Base-by-base conservation (phyloP, 2,888 invertebrate species). In the Lycia hirtaria region DNA sequence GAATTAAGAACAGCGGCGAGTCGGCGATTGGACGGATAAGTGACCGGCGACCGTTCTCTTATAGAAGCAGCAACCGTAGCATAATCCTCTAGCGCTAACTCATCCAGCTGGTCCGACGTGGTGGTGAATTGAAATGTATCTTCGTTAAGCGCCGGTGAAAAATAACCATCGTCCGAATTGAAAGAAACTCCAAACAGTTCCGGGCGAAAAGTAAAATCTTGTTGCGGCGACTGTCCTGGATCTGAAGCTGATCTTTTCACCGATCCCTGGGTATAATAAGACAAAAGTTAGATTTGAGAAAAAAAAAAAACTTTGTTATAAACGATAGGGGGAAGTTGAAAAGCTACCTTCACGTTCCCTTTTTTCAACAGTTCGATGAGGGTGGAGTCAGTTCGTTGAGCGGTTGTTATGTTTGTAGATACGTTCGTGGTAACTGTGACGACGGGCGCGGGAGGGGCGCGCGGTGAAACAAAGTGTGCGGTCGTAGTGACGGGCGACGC, bases 1-100 rank as follows among this genome's bases (percentile, higher is more conserved):
- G 96, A 96, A 80, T 96, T 95, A 20, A 96, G 91, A 19, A 96
- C 94, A 1, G 96, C 95, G 77, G 96, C 96, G 9, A 96, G 91
- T 64, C 96, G 94, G 58, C 95, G 94, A 78, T 95, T 95, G 12
- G 95, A 95, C 60, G 94, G 93, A 71, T 93, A 93, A 41, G 93
- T 93, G 24, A 93, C 92, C n/a, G 92, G 91, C n/a, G 92, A 92
- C 50, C 91, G 80, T 66, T 94, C 93, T 73, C 94, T 88, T 65
- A 94, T 88, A 17, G 93, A 93, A n/a, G 92, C 93, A 7, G 92
- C 93, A 15, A 93, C 90, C 37, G 92, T 92, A 6, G 94, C 93
- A 68, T 94, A 94, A 69, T 94, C 94, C 75, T 94, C 94, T 65
- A 94, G 78, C 0, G 93, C 93, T 47, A 94, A 89, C 60, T 94